Evolutionary conservation across 2,797 vertebrate species (phyloP), one percentile per base, ranked within the genome.

Genomic region (Podarcis lilfordi): DNA sequence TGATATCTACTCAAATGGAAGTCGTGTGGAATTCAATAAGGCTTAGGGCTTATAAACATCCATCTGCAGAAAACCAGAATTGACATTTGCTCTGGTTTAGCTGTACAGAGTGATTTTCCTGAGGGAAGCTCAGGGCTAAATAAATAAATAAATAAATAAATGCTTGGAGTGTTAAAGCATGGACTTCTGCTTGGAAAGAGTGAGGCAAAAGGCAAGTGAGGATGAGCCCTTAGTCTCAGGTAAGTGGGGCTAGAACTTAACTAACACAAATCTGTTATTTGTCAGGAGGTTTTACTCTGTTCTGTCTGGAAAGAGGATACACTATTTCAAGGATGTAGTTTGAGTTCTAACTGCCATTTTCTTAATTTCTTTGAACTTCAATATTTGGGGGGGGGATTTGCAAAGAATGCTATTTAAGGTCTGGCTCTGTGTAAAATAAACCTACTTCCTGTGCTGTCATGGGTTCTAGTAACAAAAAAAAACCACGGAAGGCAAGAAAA

Each of bases 361-460:
- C 45, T 4, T 13, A 75, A 37, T 74, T 82, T 83, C 68, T 81
- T 93, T 77, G 75, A 80, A 84, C 86, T 88, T 91, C 93, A 95
- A 92, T 82, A 88, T 94, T 86, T 89, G 13, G 50, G 50, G 50
- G 82, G 92, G 85, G 93, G 92, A 93, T 94, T 93, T 89, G 92
- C 92, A 94, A 90, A 82, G 89, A 75, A 61, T 13, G 15, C 86
- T 86, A 45, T 92, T 88, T 90, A 91, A 94, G 86, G 85, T 29
- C 76, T 92, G 85, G 85, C 87, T 86, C 19, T 89, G 35, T 80
- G 75, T 88, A 87, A 92, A 92, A 76, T 91, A 93, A 92, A 91
- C 80, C 79, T 89, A 87, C 80, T 91, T 95, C 95, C 91, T 95
- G 93, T 92, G 88, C 93, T 92, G 93, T 89, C 93, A 84, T 95